Percentiles rank a stretch among this genome's conserved stretches.
Evolutionary conservation across 2,888 invertebrate species (phyloP).

Genomic region (Craniophora ligustri): DNA sequence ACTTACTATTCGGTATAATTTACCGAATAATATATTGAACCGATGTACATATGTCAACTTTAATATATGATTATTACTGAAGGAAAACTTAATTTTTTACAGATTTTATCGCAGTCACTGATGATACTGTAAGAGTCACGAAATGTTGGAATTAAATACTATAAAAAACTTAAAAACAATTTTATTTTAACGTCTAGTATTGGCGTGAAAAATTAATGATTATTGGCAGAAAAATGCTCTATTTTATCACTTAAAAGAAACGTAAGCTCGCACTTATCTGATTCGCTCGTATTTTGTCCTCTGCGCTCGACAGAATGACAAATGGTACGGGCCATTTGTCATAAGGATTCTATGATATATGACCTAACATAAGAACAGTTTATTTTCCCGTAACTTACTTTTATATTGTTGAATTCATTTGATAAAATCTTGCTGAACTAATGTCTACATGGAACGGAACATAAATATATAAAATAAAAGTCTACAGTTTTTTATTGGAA

Average conservation of each 20-base stretch:
- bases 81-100: too few species aligned
- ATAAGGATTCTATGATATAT: conserved; percentile 35
- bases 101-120: too few species aligned
- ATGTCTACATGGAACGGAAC: background rate
- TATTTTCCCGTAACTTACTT: conserved; percentile 27
- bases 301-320: conserved; percentile 34
- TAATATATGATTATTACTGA: too few species aligned
- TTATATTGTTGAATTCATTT: conserved; percentile 10
- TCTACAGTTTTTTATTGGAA: too few species aligned
- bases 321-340: conserved; percentile 42
- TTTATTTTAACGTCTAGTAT: too few species aligned
- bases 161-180: too few species aligned
- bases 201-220: too few species aligned
- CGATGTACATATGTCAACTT: too few species aligned
- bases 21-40: too few species aligned
- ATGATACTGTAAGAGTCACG: too few species aligned
- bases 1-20: too few species aligned
- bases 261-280: conserved; percentile 24
- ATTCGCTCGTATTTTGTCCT: conserved; percentile 33
- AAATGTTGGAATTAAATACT: too few species aligned
- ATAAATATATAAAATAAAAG: background rate
- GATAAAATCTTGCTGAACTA: background rate
- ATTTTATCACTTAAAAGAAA: conserved; percentile 21
- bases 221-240: conserved; percentile 7
- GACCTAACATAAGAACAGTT: conserved; percentile 26